phyloP scores from a whole-genome alignment of 1,140 invertebrate genomes.

The Magallana angulata region DNA sequence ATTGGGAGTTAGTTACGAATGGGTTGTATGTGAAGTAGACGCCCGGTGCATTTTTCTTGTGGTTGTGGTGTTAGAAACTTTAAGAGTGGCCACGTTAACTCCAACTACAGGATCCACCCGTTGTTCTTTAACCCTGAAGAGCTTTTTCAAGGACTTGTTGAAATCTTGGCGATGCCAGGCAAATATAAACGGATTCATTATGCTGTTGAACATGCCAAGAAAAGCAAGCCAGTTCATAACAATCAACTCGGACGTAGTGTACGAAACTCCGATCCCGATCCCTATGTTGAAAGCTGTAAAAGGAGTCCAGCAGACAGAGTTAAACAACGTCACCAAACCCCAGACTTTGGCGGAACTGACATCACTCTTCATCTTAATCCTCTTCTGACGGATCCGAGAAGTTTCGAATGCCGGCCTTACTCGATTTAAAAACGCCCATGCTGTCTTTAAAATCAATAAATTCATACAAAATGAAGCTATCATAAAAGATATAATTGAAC shows the following conservation, averaged over 20 bases:
- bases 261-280: constrained; percentile 15
- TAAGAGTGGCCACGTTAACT: not conserved
- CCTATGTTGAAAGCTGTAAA: constrained; percentile 47
- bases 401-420: constrained; percentile 27
- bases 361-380: constrained; percentile 38
- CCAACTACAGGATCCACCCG: not conserved
- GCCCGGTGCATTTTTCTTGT: not conserved
- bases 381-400: not conserved
- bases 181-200: constrained; percentile 63
- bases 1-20: not conserved
- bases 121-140: not conserved
- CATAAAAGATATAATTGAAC: constrained; percentile 43
- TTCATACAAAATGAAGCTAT: constrained; percentile 52
- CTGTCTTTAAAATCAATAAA: constrained; percentile 51
- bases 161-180: constrained; percentile 60
- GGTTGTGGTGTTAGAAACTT: not conserved
- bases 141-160: constrained; percentile 34
- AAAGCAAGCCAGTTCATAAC: constrained; percentile 58
- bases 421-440: constrained; percentile 47
- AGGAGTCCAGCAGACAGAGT: constrained; percentile 59
- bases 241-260: constrained; percentile 26
- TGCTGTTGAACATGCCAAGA: constrained; percentile 57
- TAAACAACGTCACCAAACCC: constrained; percentile 45
- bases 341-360: constrained; percentile 50
- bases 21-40: not conserved